Percentiles rank a stretch among this genome's conserved stretches.
Evolutionary conservation across 2,113 vertebrate species (phyloP).

Genomic region (Brachypodius melanocephalos): DNA sequence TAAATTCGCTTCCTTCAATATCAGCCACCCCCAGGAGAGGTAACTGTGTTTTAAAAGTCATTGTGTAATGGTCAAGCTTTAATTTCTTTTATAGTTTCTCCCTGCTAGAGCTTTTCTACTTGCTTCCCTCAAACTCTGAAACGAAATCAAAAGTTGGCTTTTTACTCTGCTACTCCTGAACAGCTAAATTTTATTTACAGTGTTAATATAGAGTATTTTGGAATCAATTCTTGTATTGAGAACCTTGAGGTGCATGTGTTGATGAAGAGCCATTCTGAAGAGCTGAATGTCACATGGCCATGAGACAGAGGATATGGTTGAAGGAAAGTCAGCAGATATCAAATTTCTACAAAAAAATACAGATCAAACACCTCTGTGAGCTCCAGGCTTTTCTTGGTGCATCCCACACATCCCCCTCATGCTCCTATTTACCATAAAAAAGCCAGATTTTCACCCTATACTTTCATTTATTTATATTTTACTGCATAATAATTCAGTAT

Average conservation of each 20-base stretch:
- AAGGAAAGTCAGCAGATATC: not conserved
- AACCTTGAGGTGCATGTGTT: not conserved
- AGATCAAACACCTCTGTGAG: not conserved
- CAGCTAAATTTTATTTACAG: not conserved
- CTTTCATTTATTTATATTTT: not conserved
- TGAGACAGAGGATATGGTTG: not conserved
- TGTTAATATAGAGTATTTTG: not conserved
- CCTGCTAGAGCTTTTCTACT: not conserved
- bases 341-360: not conserved
- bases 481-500: not conserved
- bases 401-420: not conserved
- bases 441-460: not conserved
- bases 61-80: not conserved
- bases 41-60: not conserved
- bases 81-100: not conserved
- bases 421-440: not conserved
- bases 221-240: not conserved
- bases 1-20: not conserved
- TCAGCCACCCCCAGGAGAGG: not conserved
- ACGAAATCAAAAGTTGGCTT: not conserved
- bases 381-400: not conserved
- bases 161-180: not conserved
- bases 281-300: not conserved
- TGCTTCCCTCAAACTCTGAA: not conserved
- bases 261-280: not conserved